Evolutionary conservation across 2,113 vertebrate genomes (phyloP), one percentile per base, ranked within the genome.

Genomic region (Phylloscopus trochiloides): DNA sequence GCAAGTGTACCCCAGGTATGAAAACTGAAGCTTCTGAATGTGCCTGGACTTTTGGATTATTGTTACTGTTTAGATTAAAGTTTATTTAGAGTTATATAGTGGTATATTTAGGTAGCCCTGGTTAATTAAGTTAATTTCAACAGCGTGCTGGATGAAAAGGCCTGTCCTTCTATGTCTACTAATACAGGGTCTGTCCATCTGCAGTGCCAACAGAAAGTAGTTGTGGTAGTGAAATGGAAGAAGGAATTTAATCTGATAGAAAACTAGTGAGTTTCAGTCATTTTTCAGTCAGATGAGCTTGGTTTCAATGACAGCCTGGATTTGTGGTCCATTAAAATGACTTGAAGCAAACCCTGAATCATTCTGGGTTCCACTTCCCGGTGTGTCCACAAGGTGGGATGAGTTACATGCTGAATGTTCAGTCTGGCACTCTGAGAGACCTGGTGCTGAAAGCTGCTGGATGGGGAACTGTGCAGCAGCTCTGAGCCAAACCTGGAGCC

Each of bases 1-100:
- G 32, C 98, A 99, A 76, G 99, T 98, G 42, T 98, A 98, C 87
- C 99, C 99, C 19, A 98, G 99, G 99, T 99, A 66, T 0, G 1
- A 43, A 70, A 54, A 48, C 16, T 32, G 12, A 25, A 31, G 40
- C 19, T 85, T 63, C 18, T 73, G 50, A 86, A 29, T 42, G 7
- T 47, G 18, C 42, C 31, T 57, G 34, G 29, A 18, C 8, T 79
- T 86, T 13, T 22, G 43, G 40, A 24, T 50, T 66, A 36, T 47
- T 40, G 16, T 38, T 58, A 26, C 7, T 47, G 21, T 50, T 58
- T 58, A 20, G 16, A 42, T 48, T 34, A 22, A 72, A 42, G 15
- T 25, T 32, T 47, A 7, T 83, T 67, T 61, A 3, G 20, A 15
- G 6, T 29, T 74, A 6, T 57, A 3, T 12, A 55, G 18, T 36